Base-by-base conservation (phyloP, 2,797 vertebrate species). In the Aphelocoma californica region DNA sequence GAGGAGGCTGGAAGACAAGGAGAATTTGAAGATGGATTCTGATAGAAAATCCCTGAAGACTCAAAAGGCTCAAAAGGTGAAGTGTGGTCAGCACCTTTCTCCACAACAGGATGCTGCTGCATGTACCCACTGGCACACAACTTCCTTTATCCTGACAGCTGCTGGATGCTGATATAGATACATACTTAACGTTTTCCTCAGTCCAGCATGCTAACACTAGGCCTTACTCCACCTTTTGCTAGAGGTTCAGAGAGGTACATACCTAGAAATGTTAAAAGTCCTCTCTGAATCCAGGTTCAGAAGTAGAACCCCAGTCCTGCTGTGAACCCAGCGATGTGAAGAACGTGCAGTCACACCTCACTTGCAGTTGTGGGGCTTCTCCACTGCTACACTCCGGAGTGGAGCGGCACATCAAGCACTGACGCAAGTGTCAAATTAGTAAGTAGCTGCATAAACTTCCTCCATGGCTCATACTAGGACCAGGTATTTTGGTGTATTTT, bases 101-200 rank as follows among this genome's bases (percentile, higher is more conserved):
- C 58, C 45, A 42, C 69, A 89, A 86, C 87, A 92, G 75, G 81
- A 94, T 65, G 34, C 66, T 75, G 60, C 74, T 88, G 74, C 6
- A 1, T 23, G 40, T 71, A 84, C 40, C 47, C 64, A 4, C 48
- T 64, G 79, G 87, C 90, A 82, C 72, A 38, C 56, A 87, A 16
- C 40, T 87, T 89, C 84, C 60, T 74, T 87, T 64, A 64, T 64
- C 81, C 71, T 80, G 45, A 29, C 50, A 50, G 64, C 71, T 91
- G 81, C 67, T 78, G 24, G 31, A n/a, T 19, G 47, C 38, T 9
- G 18, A 80, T 70, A 85, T 0, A 58, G 28, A 36, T 32, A 15
- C 2, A 45, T 12, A 34, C 50, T 65, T 91, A 29, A 48, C 28
- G 45, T 64, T 74, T 69, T 24, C 29, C 34, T 61, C 36, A 45